Base-by-base conservation (phyloP, 2,797 vertebrate genomes). In the Tauraco hartlaubi region DNA sequence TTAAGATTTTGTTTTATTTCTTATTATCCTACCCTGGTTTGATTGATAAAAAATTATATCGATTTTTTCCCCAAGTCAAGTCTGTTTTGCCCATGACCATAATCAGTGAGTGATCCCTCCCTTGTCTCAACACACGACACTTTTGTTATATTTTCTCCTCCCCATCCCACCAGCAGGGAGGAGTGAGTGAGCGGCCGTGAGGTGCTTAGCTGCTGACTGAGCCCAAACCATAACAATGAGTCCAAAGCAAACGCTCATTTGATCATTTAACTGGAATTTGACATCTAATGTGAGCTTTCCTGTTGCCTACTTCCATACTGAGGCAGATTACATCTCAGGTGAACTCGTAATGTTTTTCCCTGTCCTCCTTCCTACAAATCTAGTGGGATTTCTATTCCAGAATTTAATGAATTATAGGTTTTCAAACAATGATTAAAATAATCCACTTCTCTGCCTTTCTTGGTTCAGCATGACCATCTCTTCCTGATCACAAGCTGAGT, bases 391-490 rank as follows among this genome's bases (percentile, higher is more conserved):
- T 48, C 23, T 44, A 5, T 71, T 85, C 49, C 37, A 73, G n/a
- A 64, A 62, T 20, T 66, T 31, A 39, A 46, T 43, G 54, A n/a
- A 29, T 78, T n/a, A 37, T 8, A 35, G 11, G 11, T n/a, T 88
- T 88, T 11, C 11, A 83, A 84, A 25, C 16, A 20, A 5, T 37
- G 28, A 48, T 11, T n/a, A 54, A 56, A 87, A 55, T 28, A 46
- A 66, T 33, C 12, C 14, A 58, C 22, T 82, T 55, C 19, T 55
- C 52, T 67, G 48, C 55, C 35, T 61, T 44, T 61, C 39, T 75
- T 15, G 3, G 17, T 71, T 59, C 75, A 76, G 11, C 17, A 18
- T 49, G 52, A 44, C 52, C 37, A 4, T 26, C 1, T 0, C 2
- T 56, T 62, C 19, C 59, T 31, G 58, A 77, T 2, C 35, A 37